Evolutionary conservation across 2,888 invertebrate genomes (phyloP).

Genomic region (Pandemis heparana): DNA sequence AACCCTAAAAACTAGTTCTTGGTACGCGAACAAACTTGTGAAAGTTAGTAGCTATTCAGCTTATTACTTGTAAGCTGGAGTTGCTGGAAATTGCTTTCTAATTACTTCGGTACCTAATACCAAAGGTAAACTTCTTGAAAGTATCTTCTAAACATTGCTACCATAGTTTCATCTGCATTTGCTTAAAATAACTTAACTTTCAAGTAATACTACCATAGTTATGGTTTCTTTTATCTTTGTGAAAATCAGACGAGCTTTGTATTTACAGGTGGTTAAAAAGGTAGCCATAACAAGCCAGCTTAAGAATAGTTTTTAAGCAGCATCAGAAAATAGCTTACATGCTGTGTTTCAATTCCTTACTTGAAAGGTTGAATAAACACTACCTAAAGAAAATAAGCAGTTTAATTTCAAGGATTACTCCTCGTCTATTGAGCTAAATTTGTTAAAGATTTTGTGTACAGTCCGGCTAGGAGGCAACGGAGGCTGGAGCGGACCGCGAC

Average conservation of each 20-base stretch:
- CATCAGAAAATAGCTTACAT: neutral
- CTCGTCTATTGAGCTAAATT: neutral
- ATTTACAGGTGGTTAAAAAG: too few species aligned
- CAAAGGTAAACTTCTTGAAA: too few species aligned
- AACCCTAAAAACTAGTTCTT: neutral
- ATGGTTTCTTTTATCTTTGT: too few species aligned
- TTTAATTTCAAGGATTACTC: neutral
- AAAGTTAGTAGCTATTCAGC: neutral
- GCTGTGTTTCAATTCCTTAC: neutral
- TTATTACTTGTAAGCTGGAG: neutral
- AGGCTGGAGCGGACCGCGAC: constrained; percentile 14
- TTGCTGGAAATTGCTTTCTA: neutral
- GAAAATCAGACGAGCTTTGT: too few species aligned
- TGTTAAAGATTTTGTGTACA: neutral
- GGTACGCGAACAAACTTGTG: neutral
- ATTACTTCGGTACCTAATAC: too few species aligned
- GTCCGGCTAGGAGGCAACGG: constrained; percentile 7
- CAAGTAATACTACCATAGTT: too few species aligned
- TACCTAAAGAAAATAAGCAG: neutral
- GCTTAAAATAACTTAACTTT: too few species aligned
- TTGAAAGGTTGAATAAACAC: neutral
- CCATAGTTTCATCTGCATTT: too few species aligned
- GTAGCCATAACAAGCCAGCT: too few species aligned
- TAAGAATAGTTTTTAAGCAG: neutral
- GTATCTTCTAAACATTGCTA: too few species aligned